Base-by-base conservation (phyloP, 2,888 invertebrate genomes). In the Selenia dentaria region DNA sequence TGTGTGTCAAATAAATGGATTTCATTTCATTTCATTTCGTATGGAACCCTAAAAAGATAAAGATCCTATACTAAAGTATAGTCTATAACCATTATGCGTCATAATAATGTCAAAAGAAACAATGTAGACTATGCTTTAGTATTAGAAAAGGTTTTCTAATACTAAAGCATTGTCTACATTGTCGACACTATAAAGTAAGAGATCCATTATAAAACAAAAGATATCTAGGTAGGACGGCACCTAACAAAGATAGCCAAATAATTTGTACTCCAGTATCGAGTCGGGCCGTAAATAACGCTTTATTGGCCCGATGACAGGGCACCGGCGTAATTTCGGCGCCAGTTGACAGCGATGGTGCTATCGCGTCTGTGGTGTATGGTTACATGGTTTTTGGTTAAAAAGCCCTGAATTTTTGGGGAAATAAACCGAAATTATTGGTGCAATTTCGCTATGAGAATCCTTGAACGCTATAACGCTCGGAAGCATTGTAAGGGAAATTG, bases 301-400 rank as follows among this genome's bases (percentile, higher is more conserved):
- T 47, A 56, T 54, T 53, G 51, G 47, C 3, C 9, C 45, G 54
- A 43, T 49, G 59, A 55, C 57, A 51, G 28, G 26, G 40, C 44
- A 29, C 22, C 28, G 10, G 34, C 34, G 43, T 44, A 32, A 44
- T 37, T 37, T 37, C 22, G 44, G 26, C 24, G 27, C 22, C 26
- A 29, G 37, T 34, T 44, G 40, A 28, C 36, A 36, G 12, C 27
- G 12, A 16, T 14, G 26, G 26, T 36, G 25, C 4, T 26, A 25
- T 35, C 24, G 22, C 22, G 2, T 4, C 22, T 22, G 22, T 8
- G 22, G 8, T 22, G 22, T 22, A 8, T 22, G 22, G 12, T 25
- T 29, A 36, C 31, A 22, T 8, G 22, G 8, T 22, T 22, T 22
- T 22, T 22, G 22, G 22, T 22, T 6, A 22, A 22, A 18, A 22